These are phyloP conservation scores for Entomobrya multifasciata DNA, from an alignment of 2,888 invertebrate genomes.

Conservation along the genomic window DNA sequence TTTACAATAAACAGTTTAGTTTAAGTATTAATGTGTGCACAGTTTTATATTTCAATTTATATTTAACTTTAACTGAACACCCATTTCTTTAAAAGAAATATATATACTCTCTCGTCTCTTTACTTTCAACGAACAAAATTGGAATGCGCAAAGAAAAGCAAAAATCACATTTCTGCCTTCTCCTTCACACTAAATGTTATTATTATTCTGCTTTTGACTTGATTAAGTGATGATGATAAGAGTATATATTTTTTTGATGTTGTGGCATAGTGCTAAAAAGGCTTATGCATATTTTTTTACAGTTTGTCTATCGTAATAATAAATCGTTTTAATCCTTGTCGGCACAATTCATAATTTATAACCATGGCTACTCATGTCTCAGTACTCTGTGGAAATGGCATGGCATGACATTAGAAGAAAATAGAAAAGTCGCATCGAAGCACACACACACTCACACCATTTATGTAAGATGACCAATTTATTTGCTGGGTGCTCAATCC, in stretches of 20 bases:
- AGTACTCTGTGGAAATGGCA: no score
- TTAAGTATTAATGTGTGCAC: no score
- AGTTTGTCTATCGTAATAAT: slow-evolving; percentile 47
- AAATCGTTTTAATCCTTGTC: slow-evolving; percentile 49
- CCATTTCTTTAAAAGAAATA: neutral
- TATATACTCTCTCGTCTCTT: no score
- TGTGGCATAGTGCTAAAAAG: no score
- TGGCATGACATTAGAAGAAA: no score
- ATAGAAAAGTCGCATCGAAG: slow-evolving; percentile 37
- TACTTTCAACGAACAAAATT: slow-evolving; percentile 38
- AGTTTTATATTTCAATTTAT: neutral
- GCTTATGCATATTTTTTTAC: no score
- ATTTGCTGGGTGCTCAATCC: neutral
- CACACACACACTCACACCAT: neutral
- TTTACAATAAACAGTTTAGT: neutral
- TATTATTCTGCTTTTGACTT: slow-evolving; percentile 4
- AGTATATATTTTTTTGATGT: slow-evolving; percentile 48
- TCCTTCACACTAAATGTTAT: slow-evolving; percentile 62
- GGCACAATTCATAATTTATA: no score
- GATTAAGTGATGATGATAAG: slow-evolving; percentile 61
- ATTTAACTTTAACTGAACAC: neutral
- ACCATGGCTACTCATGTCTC: no score
- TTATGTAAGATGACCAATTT: neutral
- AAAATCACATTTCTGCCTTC: slow-evolving; percentile 3
- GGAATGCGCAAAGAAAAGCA: neutral